Base-by-base conservation (phyloP, 2,888 invertebrate genomes). In the Agonopterix subpropinquella region DNA sequence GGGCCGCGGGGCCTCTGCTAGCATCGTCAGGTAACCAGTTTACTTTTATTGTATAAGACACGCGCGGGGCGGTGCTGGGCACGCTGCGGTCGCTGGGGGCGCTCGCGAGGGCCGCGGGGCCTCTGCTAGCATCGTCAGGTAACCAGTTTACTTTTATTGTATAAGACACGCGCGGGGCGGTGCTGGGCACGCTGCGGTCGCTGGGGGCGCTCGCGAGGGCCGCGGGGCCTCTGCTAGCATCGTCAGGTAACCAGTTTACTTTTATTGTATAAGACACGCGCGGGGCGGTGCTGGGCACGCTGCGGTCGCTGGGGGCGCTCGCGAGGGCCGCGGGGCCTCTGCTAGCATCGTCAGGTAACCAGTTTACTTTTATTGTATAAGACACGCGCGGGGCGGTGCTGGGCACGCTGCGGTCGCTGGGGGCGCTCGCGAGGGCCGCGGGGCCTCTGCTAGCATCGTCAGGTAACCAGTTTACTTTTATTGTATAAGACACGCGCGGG, bases 61-160 rank as follows among this genome's bases (percentile, higher is more conserved):
- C 97, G 67, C 97, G 98, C 71, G 99, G 99, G 35, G 94, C 94
- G 0, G 95, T 97, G 56, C 92, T 98, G 71, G 99, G 99, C 9
- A 95, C 96, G 57, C 96, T 98, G 70, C 91, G 99, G 53, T 98
- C 98, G 1, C 89, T 99, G 39, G 99, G 99, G 11, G 96, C 98
- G 1, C 85, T 99, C 43, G 98, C 98, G 0, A 89, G 99, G 59
- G 97, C 98, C 15, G 77, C 96, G 36, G 99, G 99, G 0, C 99
- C 99, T 0, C 89, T 98, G 48, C 77, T 96, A 10, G 95, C 97
- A 10, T 96, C 97, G 47, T 90, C 95, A 58, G 91, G 96, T 96
- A 80, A 39, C n/a, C 7, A 18, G 2, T 18, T 18, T 18, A 18
- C 4, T n/a, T n/a, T n/a, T n/a, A n/a, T n/a, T n/a, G n/a, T n/a